Evolutionary conservation across 2,797 vertebrate species (phyloP), one percentile per base, ranked within the genome.

Genomic region (Acanthurus leucopareius): DNA sequence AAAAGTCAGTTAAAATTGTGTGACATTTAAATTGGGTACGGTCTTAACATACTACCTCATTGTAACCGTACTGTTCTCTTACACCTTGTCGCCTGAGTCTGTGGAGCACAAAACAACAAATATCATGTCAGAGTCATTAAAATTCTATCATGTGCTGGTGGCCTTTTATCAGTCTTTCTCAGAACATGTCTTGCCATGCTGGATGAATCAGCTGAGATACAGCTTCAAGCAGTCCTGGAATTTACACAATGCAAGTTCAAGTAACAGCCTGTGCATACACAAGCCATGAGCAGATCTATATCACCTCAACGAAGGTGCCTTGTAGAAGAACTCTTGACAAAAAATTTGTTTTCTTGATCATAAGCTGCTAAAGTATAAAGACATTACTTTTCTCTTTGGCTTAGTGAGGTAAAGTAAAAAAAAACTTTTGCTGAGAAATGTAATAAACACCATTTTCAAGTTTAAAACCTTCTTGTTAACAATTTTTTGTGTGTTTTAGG

Each of bases 41-140:
- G 5, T 19, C 22, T 63, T 14, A 6, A 7, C 13, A 68, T 25
- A 10, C 79, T 92, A 96, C 96, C 95, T 96, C 94, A 69, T 92
- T 95, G 83, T 96, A 96, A 58, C 95, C 94, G 16, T 93, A 95
- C 71, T 95, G 91, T 58, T 94, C 93, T 88, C 92, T 87, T 20
- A 91, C 83, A 51, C 92, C 90, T 77, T 93, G 93, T 79, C 91
- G 82, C 64, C 93, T 93, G 58, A 96, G 79, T 86, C 96, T 96
- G 93, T 57, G 44, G 86, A 75, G 67, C 40, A 88, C 2, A 73
- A 71, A 77, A 79, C 79, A 75, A 69, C 42, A 75, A 16, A 45
- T n/a, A 81, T 51, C 20, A 65, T 47, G 42, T 62, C 32, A 47
- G 53, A 69, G 20, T 16, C 45, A 49, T 59, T 44, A 10, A 69